A percentile compares a stretch with the other conserved stretches of the same genome.
These are phyloP conservation scores for Lycaena phlaeas DNA, from an alignment of 2,888 invertebrate genomes.

Conservation along the genomic window DNA sequence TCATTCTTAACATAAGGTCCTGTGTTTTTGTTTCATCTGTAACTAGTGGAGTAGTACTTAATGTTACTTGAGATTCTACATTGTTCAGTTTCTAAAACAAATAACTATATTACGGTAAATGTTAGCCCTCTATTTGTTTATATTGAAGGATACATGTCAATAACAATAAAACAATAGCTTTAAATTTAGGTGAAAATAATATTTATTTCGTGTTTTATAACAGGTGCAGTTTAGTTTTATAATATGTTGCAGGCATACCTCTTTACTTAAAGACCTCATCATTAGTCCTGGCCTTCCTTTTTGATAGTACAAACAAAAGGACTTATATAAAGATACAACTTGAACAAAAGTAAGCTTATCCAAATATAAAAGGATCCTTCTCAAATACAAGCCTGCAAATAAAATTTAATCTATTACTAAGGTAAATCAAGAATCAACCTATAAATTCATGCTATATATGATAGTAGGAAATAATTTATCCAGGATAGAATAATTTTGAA, in stretches of 20 bases:
- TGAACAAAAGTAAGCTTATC: conserved; percentile 89
- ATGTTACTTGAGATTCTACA: conserved; percentile 39
- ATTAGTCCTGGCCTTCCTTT: conserved; percentile 64
- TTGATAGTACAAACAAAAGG: conserved; percentile 80
- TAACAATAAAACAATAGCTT: too few relatives aligned
- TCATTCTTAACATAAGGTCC: conserved; percentile 52
- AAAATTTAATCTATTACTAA: too few relatives aligned
- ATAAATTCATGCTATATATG: too few relatives aligned
- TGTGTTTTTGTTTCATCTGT: conserved; percentile 47
- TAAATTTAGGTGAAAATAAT: too few relatives aligned
- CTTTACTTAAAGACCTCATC: conserved; percentile 63
- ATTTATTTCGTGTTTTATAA: too few relatives aligned
- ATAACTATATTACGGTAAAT: neutral
- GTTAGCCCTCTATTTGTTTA: too few relatives aligned
- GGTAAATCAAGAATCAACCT: too few relatives aligned
- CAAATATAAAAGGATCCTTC: conserved; percentile 85
- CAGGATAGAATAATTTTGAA: too few relatives aligned
- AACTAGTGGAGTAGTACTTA: conserved; percentile 33
- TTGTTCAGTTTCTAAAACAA: conserved; percentile 56
- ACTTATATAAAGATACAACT: conserved; percentile 81
- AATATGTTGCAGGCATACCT: too few relatives aligned
- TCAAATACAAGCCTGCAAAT: conserved; percentile 82
- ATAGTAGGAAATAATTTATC: too few relatives aligned
- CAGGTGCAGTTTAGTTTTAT: too few relatives aligned
- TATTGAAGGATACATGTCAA: too few relatives aligned